These are phyloP conservation scores for Penaeus chinensis DNA, from an alignment of 1,140 invertebrate species.

Conservation along the genomic window DNA sequence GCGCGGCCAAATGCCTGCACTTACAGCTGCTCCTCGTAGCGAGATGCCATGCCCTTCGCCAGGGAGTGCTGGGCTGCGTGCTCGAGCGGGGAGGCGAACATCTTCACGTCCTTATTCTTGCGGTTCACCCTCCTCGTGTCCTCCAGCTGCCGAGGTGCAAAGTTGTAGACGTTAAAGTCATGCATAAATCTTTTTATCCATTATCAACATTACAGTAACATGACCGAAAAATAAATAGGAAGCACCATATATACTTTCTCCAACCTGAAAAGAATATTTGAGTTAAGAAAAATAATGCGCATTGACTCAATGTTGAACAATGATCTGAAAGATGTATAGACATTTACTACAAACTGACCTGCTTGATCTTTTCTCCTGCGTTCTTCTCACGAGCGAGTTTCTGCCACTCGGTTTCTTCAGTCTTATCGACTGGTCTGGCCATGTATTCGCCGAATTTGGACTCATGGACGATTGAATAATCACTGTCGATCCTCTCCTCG, in stretches of 20 bases:
- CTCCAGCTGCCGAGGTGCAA: constrained; percentile 72
- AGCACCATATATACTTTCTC: too few species aligned
- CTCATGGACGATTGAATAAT: constrained; percentile 63
- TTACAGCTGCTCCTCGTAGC: constrained; percentile 85
- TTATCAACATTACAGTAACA: too few species aligned
- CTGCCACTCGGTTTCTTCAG: constrained; percentile 84
- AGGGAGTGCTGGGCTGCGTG: constrained; percentile 80
- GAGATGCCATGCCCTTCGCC: constrained; percentile 87
- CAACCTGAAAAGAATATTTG: too few species aligned
- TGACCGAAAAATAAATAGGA: too few species aligned
- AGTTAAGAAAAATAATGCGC: too few species aligned
- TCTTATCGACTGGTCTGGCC: constrained; percentile 78
- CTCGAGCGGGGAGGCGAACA: constrained; percentile 86
- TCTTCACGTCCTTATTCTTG: constrained; percentile 81
- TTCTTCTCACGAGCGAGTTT: constrained; percentile 84
- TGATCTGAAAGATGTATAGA: too few species aligned
- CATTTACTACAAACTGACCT: constrained; percentile 66
- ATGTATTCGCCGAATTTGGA: constrained; percentile 65
- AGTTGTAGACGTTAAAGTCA: not conserved
- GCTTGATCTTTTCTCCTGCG: constrained; percentile 82
- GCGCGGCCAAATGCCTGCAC: constrained; percentile 54
- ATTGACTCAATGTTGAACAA: too few species aligned
- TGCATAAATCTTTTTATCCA: not conserved
- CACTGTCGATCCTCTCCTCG: constrained; percentile 81
- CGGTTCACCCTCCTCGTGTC: constrained; percentile 87